Evolutionary conservation across 2,888 invertebrate genomes (phyloP).

Genomic region (Dolichopus griseipennis): DNA sequence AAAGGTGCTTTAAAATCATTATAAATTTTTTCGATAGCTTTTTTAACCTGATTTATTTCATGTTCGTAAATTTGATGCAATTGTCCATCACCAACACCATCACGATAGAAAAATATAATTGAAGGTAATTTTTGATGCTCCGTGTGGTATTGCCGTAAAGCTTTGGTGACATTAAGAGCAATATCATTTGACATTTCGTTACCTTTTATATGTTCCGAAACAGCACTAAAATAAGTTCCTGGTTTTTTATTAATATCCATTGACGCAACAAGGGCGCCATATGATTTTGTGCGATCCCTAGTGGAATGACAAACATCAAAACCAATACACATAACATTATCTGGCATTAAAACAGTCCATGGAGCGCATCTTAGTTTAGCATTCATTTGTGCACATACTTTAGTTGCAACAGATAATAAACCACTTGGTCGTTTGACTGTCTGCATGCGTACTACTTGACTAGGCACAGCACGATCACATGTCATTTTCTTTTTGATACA

Average conservation of each 20-base stretch:
- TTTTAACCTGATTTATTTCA: slow-evolving; percentile 59
- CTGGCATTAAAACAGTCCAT: slow-evolving; percentile 68
- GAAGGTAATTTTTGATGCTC: slow-evolving; percentile 49
- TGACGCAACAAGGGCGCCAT: slow-evolving; percentile 73
- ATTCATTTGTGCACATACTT: slow-evolving; percentile 86
- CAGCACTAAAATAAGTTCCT: slow-evolving; percentile 65
- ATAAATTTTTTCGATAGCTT: slow-evolving; percentile 50
- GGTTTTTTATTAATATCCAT: slow-evolving; percentile 45
- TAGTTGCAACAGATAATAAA: slow-evolving; percentile 75
- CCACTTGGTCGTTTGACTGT: slow-evolving; percentile 30
- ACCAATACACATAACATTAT: slow-evolving; percentile 69
- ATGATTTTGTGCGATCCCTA: slow-evolving; percentile 53
- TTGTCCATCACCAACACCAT: slow-evolving; percentile 93
- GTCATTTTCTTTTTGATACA: slow-evolving; percentile 82
- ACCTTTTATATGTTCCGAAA: slow-evolving; percentile 61
- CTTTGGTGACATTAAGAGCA: slow-evolving; percentile 49
- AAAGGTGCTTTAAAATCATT: slow-evolving; percentile 36
- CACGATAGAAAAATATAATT: slow-evolving; percentile 74
- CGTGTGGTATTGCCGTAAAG: slow-evolving; percentile 32
- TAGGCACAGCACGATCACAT: slow-evolving; percentile 64
- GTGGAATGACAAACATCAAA: slow-evolving; percentile 87
- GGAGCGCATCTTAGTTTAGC: slow-evolving; percentile 89
- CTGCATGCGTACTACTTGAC: slow-evolving; percentile 49
- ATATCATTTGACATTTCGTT: slow-evolving; percentile 71
- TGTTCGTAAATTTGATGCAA: slow-evolving; percentile 64